Percentiles rank a stretch among this genome's conserved stretches.
These are phyloP conservation scores for Conops quadrifasciatus DNA, from an alignment of 2,888 invertebrate species.

Conservation along the genomic window DNA sequence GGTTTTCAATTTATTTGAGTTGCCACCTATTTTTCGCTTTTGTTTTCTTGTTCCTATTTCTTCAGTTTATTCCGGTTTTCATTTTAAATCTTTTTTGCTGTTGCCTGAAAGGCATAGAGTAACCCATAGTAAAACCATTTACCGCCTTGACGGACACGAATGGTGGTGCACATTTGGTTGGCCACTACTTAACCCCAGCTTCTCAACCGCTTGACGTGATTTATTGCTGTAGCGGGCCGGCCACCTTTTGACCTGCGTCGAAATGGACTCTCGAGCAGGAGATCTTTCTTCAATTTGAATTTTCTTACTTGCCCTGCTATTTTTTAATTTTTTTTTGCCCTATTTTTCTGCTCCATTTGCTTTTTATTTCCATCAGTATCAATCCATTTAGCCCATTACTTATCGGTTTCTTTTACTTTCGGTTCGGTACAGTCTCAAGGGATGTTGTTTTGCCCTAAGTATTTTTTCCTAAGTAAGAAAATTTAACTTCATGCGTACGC, in stretches of 20 bases:
- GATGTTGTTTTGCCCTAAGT: background rate
- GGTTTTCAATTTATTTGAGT: background rate
- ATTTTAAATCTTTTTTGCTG: too few relatives aligned
- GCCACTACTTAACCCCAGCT: conserved; percentile 24
- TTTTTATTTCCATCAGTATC: background rate
- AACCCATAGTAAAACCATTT: too few relatives aligned
- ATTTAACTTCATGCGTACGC: too few relatives aligned
- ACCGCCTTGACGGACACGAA: too few relatives aligned
- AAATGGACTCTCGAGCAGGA: background rate
- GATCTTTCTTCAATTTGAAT: conserved; percentile 12
- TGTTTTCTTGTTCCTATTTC: too few relatives aligned
- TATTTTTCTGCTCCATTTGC: background rate
- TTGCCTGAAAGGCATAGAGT: too few relatives aligned
- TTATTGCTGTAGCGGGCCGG: conserved; percentile 19
- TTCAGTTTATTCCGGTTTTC: too few relatives aligned
- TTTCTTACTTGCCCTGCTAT: conserved; percentile 1
- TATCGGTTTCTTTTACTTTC: background rate
- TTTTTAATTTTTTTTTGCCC: background rate
- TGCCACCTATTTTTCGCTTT: background rate
- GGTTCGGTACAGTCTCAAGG: background rate
- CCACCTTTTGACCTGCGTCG: background rate
- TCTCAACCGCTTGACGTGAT: conserved; percentile 27
- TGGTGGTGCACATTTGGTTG: background rate
- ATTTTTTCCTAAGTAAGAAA: too few relatives aligned
- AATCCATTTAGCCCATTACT: background rate